Conservation (phyloP, 2,888 invertebrate genomes). For the Resseliella maxima region DNA sequence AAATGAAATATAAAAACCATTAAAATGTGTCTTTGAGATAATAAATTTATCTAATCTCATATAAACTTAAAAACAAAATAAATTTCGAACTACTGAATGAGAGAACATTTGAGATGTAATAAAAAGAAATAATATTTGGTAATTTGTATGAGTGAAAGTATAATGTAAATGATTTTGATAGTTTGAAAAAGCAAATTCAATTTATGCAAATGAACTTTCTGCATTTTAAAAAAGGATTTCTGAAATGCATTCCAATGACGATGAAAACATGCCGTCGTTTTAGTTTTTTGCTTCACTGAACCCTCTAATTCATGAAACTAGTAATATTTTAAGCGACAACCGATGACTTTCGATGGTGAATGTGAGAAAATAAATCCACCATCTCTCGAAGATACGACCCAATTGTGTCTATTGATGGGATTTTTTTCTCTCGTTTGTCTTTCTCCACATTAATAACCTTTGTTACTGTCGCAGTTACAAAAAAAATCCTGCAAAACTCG, state of each 20-base stretch:
- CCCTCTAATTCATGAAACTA: background rate
- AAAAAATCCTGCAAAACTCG: background rate
- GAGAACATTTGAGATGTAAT: background rate
- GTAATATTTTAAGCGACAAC: background rate
- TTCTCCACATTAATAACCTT: conserved; percentile 1
- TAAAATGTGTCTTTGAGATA: background rate
- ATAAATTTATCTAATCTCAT: background rate
- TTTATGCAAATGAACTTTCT: conserved; percentile 19
- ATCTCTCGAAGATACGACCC: background rate
- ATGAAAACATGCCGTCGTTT: background rate
- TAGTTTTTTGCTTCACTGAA: background rate
- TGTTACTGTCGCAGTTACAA: background rate
- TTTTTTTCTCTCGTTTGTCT: background rate
- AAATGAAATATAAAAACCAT: background rate
- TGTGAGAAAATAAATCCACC: conserved; percentile 23
- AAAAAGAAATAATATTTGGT: background rate
- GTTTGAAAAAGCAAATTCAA: background rate
- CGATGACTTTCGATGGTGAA: background rate
- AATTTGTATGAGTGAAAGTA: background rate
- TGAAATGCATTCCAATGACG: background rate
- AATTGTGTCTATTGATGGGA: conserved; percentile 32
- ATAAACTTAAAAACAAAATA: too few species aligned
- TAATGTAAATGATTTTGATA: background rate
- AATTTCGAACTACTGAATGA: background rate
- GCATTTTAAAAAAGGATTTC: background rate